These are phyloP conservation scores for Azemiops feae DNA, from an alignment of 2,113 vertebrate species.

Conservation along the genomic window DNA sequence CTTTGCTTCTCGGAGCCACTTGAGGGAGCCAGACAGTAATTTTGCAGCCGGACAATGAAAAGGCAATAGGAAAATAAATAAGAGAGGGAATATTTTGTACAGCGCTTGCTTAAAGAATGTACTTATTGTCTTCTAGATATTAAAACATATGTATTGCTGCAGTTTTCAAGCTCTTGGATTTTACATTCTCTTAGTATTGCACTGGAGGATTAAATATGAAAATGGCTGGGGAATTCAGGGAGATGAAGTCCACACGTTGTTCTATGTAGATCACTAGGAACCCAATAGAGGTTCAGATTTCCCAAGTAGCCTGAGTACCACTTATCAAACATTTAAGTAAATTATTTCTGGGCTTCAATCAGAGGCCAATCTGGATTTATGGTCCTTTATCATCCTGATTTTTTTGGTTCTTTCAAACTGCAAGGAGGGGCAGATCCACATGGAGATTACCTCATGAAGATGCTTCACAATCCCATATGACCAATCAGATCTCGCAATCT, in stretches of 20 bases:
- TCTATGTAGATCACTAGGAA: neutral
- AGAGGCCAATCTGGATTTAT: neutral
- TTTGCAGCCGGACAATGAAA: neutral
- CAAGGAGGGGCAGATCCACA: neutral
- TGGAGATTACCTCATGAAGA: neutral
- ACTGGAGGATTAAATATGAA: neutral
- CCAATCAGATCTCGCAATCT: neutral
- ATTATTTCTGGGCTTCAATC: neutral
- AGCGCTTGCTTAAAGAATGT: neutral
- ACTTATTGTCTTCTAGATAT: neutral
- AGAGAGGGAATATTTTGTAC: neutral
- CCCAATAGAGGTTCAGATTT: neutral
- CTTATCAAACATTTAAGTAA: neutral
- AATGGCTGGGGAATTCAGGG: neutral
- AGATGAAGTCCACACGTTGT: neutral
- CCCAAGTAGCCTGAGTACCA: neutral
- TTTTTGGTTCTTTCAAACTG: neutral
- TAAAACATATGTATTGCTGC: neutral
- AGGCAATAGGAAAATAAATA: neutral
- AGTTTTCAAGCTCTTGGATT: neutral
- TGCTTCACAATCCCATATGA: neutral
- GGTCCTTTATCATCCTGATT: neutral
- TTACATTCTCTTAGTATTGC: neutral
- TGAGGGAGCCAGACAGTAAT: conserved; percentile 1
- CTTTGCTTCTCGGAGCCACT: neutral